Evolutionary conservation across 92 coral and sea anemone genomes (phyloP).

Genomic region (Anthopleura xanthogrammica): DNA sequence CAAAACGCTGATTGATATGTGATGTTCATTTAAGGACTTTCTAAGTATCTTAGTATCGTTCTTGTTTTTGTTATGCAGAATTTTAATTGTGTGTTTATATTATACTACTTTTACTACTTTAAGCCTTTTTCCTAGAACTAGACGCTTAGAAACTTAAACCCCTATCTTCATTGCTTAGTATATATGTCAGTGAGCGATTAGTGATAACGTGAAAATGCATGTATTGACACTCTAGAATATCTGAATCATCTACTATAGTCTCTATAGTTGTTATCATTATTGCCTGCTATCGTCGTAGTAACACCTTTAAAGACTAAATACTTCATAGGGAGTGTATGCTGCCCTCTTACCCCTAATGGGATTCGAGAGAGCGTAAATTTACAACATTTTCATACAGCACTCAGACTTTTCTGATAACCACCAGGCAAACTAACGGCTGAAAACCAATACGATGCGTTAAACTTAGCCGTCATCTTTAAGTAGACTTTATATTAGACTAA

Average conservation of each 20-base stretch:
- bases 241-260: neutral
- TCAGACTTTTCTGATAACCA: neutral
- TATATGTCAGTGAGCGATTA: neutral
- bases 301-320: neutral
- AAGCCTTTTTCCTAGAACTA: neutral
- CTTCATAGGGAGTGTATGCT: neutral
- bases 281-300: neutral
- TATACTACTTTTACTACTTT: neutral
- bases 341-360: neutral
- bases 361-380: neutral
- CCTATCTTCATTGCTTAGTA: no score
- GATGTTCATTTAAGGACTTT: slow-evolving; percentile 9
- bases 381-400: neutral
- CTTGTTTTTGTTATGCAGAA: slow-evolving; percentile 3
- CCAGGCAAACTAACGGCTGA: slow-evolving; percentile 1
- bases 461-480: neutral
- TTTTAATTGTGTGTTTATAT: neutral
- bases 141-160: neutral
- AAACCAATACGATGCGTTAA: neutral
- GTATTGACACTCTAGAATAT: neutral
- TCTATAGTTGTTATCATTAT: neutral
- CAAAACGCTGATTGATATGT: slow-evolving; percentile 1
- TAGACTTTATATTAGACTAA: neutral
- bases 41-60: neutral
- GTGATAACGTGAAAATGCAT: neutral